Percentiles rank a stretch among this genome's conserved stretches.
Conservation (phyloP, 92 coral and sea anemone species). For the Actinernus sp. region DNA sequence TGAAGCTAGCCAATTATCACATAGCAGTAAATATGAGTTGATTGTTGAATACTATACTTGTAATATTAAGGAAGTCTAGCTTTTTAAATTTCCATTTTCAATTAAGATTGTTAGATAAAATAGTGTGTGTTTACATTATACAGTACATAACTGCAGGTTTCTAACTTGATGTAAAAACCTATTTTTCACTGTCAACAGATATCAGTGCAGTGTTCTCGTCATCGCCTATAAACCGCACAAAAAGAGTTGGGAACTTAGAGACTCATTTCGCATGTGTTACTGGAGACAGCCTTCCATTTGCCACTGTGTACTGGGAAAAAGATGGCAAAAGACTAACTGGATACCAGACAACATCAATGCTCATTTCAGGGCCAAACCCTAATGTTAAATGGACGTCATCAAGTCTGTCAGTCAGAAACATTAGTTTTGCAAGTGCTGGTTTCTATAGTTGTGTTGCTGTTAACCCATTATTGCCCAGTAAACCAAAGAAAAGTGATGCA, state of each 20-base stretch:
- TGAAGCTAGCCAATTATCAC: too few relatives aligned
- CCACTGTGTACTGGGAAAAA: slow-evolving; percentile 88
- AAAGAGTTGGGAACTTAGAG: slow-evolving; percentile 69
- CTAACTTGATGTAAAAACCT: too few relatives aligned
- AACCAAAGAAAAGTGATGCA: slow-evolving; percentile 59
- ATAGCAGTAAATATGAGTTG: too few relatives aligned
- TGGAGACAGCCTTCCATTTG: slow-evolving; percentile 76
- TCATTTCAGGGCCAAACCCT: slow-evolving; percentile 20
- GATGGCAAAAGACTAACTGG: slow-evolving; percentile 65
- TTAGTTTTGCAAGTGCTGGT: slow-evolving; percentile 81
- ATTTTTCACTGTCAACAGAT: too few relatives aligned
- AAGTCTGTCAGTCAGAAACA: slow-evolving; percentile 63
- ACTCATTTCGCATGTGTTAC: slow-evolving; percentile 77
- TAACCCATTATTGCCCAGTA: slow-evolving; percentile 71
- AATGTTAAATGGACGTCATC: slow-evolving; percentile 74
- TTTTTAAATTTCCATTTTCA: too few relatives aligned
- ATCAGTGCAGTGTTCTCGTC: slow-evolving; percentile 57
- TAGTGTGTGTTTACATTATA: too few relatives aligned
- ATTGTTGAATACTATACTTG: too few relatives aligned
- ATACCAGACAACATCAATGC: slow-evolving; percentile 26
- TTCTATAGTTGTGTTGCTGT: slow-evolving; percentile 93
- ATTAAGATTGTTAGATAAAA: too few relatives aligned
- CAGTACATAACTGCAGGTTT: too few relatives aligned
- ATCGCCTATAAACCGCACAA: slow-evolving; percentile 55
- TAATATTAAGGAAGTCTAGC: too few relatives aligned